These are phyloP conservation scores for Cotesia glomerata DNA, from an alignment of 1,140 invertebrate genomes.

Conservation along the genomic window DNA sequence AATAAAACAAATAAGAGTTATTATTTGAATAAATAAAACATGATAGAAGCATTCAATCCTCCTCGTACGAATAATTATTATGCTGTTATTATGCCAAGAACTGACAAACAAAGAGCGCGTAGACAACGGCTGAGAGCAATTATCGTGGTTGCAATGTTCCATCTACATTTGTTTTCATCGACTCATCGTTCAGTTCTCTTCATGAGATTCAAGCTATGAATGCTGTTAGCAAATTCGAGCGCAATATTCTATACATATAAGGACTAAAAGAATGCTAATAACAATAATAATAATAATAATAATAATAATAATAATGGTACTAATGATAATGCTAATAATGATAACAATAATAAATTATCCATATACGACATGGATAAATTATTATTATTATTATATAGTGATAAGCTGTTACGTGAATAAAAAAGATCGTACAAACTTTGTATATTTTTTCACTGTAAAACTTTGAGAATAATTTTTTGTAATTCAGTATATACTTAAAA, in stretches of 20 bases:
- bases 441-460: no score
- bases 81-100: neutral
- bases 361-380: no score
- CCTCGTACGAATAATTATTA: neutral
- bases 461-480: no score
- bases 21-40: neutral
- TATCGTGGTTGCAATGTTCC: neutral
- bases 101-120: constrained; percentile 18
- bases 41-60: neutral
- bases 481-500: no score
- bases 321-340: no score
- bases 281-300: neutral
- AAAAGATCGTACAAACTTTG: no score
- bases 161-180: neutral
- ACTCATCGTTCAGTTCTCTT: neutral
- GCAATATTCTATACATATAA: neutral
- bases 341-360: no score
- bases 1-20: no score
- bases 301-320: neutral
- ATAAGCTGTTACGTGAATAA: no score
- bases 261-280: no score
- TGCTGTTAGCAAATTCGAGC: neutral
- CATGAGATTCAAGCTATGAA: neutral
- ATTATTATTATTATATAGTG: no score
- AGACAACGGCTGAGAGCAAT: constrained; percentile 4